Evolutionary conservation across 2,888 invertebrate species (phyloP).

Genomic region (Parnassius orleans): DNA sequence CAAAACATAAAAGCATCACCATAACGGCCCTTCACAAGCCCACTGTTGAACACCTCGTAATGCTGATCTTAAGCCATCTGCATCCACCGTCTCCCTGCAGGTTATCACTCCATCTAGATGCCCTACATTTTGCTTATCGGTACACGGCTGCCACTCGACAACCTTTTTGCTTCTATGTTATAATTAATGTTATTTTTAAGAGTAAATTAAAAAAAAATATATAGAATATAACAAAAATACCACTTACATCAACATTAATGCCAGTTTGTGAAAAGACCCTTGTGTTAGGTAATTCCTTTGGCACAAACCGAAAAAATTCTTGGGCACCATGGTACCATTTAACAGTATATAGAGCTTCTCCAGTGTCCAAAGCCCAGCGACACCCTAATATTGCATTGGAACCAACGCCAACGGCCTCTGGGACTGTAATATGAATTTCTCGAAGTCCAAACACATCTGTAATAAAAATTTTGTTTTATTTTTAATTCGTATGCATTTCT

Average conservation of each 20-base stretch:
- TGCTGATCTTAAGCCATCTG: too few relatives aligned
- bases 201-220: too few relatives aligned
- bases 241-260: conserved; percentile 86
- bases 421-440: conserved; percentile 85
- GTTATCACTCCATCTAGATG: too few relatives aligned
- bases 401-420: conserved; percentile 86
- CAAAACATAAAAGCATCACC: too few relatives aligned
- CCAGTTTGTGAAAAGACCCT: conserved; percentile 86
- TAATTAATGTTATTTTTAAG: too few relatives aligned
- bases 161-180: too few relatives aligned
- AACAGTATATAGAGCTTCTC: conserved; percentile 87
- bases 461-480: conserved; percentile 28
- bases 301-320: conserved; percentile 90
- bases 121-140: too few relatives aligned
- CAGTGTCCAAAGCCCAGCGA: conserved; percentile 85
- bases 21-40: too few relatives aligned
- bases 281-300: conserved; percentile 90
- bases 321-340: conserved; percentile 90
- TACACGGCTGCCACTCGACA: too few relatives aligned
- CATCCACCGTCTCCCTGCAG: too few relatives aligned
- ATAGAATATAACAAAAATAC: too few relatives aligned
- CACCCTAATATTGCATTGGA: conserved; percentile 87
- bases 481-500: neutral
- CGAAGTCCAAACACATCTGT: conserved; percentile 82
- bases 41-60: too few relatives aligned